Evolutionary conservation across 2,888 invertebrate genomes (phyloP), one percentile per base, ranked within the genome.

Genomic region (Trisateles emortualis): DNA sequence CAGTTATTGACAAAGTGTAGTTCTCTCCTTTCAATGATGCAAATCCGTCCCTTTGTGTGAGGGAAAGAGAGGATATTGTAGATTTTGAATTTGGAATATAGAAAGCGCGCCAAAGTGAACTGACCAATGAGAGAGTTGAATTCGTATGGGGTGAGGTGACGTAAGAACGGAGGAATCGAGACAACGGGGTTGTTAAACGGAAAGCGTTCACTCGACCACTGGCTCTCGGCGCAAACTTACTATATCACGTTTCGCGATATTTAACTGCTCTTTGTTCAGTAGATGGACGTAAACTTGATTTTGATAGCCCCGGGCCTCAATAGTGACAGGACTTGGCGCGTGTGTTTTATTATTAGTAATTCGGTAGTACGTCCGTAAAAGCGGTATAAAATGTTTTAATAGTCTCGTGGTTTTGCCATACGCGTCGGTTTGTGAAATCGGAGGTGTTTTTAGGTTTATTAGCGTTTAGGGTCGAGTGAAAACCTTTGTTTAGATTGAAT

Each of bases 51-150:
- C 67, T 80, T 69, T 40, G 78, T 59, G 78, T 77, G 72, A 86
- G 77, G 72, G 86, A 82, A 75, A 79, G 75, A 72, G 75, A 72
- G 59, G 68, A 68, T 68, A 63, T 64, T 63, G 60, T 59, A 57
- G 57, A 76, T 78, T 85, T 84, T 78, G 68, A 69, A 66, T 83
- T 82, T 78, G 67, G 76, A 65, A 59, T 53, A 64, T 63, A 83
- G 85, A 92, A 92, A 92, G 92, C 92, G 92, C 92, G 92, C 86
- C 90, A 92, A 92, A 92, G 64, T 71, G 86, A 88, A 90, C 72
- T 53, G 58, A 64, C 89, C 88, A 89, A 88, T 90, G 52, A 64
- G 77, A 46, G 59, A 49, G 69, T 74, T 59, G 65, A 54, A 72
- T 81, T 76, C 1, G 75, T 81, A 87, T 92, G 90, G 92, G 92